Base-by-base conservation (phyloP, 2,888 invertebrate genomes). In the Hydraecia micacea region DNA sequence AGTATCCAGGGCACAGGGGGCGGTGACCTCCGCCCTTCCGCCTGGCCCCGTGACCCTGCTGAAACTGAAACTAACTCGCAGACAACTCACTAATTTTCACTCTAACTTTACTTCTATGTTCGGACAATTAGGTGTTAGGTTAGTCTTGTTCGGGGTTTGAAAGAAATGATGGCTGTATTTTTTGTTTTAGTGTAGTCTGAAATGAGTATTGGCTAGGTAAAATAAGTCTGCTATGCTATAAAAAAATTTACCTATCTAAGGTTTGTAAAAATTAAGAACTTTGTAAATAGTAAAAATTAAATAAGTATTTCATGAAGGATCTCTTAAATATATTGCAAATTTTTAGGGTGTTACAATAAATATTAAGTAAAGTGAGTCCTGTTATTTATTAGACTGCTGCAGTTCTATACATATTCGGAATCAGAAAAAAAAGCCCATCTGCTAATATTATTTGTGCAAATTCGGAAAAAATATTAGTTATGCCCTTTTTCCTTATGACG, bases 21-120 rank as follows among this genome's bases (percentile, higher is more conserved):
- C 92, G 90, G 87, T 88, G 93, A 93, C 92, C 93, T 90, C 92
- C 93, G 91, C 92, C 93, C 93, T 95, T 94, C 94, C 94, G 94
- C 85, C 83, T 87, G 87, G 83, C 88, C 88, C 85, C 81, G 84
- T 88, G 87, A 87, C 92, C 93, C 89, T 85, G 84, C 90, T 92
- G 90, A 91, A 92, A 92, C 92, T 91, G 91, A 91, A 93, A 94
- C 93, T 93, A 86, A 85, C 88, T 85, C 84, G 81, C 89, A 82
- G 80, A 81, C 83, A 76, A 85, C 82, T 86, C 80, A 82, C 83
- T 87, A 87, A 86, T 89, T 87, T 87, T 85, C 82, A 83, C 86
- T 76, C 71, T 25, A 79, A 83, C 84, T 85, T 81, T 74, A 81
- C 77, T 85, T 86, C 83, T 86, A 77, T 58, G 86, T 52, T 76